Evolutionary conservation across 2,113 vertebrate genomes (phyloP).

Genomic region (Sinocyclocheilus grahami): DNA sequence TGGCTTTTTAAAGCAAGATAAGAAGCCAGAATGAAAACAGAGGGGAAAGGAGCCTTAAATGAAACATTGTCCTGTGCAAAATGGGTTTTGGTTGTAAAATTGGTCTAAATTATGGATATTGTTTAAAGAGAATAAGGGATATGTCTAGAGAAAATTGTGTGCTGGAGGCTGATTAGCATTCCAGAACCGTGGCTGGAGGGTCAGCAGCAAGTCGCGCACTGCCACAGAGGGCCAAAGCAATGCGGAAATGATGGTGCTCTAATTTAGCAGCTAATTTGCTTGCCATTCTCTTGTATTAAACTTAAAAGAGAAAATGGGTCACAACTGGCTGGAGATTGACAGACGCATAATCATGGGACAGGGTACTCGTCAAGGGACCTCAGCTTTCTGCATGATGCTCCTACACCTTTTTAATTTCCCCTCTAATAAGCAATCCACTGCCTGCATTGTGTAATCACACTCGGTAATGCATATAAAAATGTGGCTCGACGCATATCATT

Average conservation of each 20-base stretch:
- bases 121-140: slow-evolving; percentile 32
- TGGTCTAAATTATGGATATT: slow-evolving; percentile 22
- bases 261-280: slow-evolving; percentile 77
- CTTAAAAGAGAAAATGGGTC: slow-evolving; percentile 73
- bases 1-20: slow-evolving; percentile 2
- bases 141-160: slow-evolving; percentile 28
- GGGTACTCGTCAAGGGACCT: slow-evolving; percentile 55
- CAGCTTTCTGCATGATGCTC: slow-evolving; percentile 55
- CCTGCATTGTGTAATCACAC: slow-evolving; percentile 71
- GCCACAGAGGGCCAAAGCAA: slow-evolving; percentile 55
- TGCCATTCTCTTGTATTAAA: slow-evolving; percentile 74
- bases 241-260: slow-evolving; percentile 64
- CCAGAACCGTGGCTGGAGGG: slow-evolving; percentile 44
- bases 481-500: slow-evolving; percentile 66
- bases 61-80: neutral
- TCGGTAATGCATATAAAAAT: slow-evolving; percentile 70
- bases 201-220: neutral
- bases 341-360: slow-evolving; percentile 69
- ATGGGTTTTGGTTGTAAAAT: slow-evolving; percentile 17
- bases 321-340: slow-evolving; percentile 71
- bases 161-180: slow-evolving; percentile 54
- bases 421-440: slow-evolving; percentile 70
- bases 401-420: slow-evolving; percentile 72
- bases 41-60: slow-evolving; percentile 13
- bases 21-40: neutral